These are phyloP conservation scores for Labeo rohita DNA, from an alignment of 2,113 vertebrate species.

Conservation along the genomic window DNA sequence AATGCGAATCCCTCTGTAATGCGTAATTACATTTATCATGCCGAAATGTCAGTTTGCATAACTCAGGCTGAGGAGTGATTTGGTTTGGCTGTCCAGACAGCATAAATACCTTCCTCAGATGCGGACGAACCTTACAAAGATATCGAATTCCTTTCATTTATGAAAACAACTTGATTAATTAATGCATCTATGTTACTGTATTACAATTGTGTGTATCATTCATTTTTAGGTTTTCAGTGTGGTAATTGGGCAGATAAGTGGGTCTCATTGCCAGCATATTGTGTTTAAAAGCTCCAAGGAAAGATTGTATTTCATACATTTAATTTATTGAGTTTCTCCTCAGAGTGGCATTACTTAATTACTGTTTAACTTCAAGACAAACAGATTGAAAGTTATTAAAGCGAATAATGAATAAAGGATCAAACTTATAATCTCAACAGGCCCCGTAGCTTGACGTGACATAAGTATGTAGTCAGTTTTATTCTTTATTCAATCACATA, in stretches of 20 bases:
- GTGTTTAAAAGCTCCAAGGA: neutral
- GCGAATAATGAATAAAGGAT: neutral
- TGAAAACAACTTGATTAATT: neutral
- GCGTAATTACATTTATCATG: slow-evolving; percentile 70
- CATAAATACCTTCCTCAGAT: slow-evolving; percentile 58
- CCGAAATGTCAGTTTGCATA: slow-evolving; percentile 64
- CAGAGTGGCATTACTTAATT: slow-evolving; percentile 12
- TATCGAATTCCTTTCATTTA: slow-evolving; percentile 27
- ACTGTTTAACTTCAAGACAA: slow-evolving; percentile 20
- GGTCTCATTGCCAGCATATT: neutral
- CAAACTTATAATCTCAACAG: neutral
- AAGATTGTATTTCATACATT: slow-evolving; percentile 14
- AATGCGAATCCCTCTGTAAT: slow-evolving; percentile 52
- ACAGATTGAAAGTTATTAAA: slow-evolving; percentile 22
- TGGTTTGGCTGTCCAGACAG: slow-evolving; percentile 42
- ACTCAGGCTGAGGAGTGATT: slow-evolving; percentile 54
- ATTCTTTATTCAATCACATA: neutral
- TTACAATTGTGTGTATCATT: slow-evolving; percentile 1
- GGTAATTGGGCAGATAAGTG: neutral
- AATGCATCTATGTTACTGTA: neutral
- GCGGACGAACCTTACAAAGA: neutral
- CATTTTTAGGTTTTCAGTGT: neutral
- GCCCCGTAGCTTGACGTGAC: neutral
- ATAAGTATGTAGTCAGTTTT: neutral
- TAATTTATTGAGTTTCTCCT: neutral